These are phyloP conservation scores for Pitangus sulphuratus DNA, from an alignment of 2,797 vertebrate species.

Conservation along the genomic window DNA sequence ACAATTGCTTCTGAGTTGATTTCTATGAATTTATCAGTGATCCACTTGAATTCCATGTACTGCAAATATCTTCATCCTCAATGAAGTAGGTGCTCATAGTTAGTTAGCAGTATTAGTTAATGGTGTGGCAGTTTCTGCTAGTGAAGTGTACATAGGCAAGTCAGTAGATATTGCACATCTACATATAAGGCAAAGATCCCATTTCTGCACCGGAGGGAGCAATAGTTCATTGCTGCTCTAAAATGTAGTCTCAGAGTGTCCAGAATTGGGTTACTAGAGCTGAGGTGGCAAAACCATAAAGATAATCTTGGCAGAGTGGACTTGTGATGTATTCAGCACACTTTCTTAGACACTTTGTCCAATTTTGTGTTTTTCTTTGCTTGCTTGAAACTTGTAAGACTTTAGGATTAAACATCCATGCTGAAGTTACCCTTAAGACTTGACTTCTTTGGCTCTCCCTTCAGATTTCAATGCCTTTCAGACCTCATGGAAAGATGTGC, in stretches of 20 bases:
- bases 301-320: not conserved
- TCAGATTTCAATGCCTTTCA: not conserved
- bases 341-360: not conserved
- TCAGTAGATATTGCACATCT: not conserved
- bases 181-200: too few relatives aligned
- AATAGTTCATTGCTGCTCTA: not conserved
- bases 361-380: not conserved
- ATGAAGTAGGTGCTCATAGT: not conserved
- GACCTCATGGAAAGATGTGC: fast-evolving
- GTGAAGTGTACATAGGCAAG: not conserved
- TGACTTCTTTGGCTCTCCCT: not conserved
- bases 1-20: not conserved
- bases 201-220: not conserved
- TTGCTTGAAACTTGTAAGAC: not conserved
- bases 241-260: not conserved
- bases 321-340: not conserved
- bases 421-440: not conserved
- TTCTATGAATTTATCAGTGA: not conserved
- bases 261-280: not conserved
- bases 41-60: fast-evolving
- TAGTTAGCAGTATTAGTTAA: not conserved
- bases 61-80: not conserved
- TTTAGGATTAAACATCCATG: not conserved
- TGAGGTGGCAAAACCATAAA: not conserved
- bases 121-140: not conserved